Percentiles rank a stretch among this genome's conserved stretches.
Evolutionary conservation across 2,797 vertebrate species (phyloP).

Genomic region (Telmatherina bonti): DNA sequence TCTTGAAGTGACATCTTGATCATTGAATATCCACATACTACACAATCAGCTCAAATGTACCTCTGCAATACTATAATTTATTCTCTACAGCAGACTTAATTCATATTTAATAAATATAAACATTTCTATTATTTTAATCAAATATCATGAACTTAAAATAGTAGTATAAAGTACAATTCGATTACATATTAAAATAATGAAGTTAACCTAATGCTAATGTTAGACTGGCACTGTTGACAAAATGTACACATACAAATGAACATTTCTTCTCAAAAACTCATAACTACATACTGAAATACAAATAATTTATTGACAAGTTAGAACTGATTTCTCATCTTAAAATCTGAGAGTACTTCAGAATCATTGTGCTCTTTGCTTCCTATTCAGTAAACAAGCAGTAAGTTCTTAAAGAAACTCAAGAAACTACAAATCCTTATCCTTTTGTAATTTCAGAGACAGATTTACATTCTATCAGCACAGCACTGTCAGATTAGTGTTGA

Average conservation of each 20-base stretch:
- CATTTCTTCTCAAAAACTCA: slow-evolving; percentile 13
- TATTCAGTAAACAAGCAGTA: slow-evolving; percentile 22
- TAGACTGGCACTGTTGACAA: slow-evolving; percentile 9
- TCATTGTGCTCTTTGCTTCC: slow-evolving; percentile 24
- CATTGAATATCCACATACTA: slow-evolving; percentile 11
- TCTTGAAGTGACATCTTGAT: slow-evolving; percentile 37
- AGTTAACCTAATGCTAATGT: background rate
- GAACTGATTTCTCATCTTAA: slow-evolving; percentile 42
- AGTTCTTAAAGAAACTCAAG: background rate
- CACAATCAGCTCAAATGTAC: slow-evolving; percentile 28
- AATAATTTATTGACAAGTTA: slow-evolving; percentile 34
- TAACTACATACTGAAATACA: slow-evolving; percentile 17
- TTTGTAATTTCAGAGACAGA: background rate
- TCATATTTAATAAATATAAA: slow-evolving; percentile 22
- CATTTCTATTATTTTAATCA: slow-evolving; percentile 19
- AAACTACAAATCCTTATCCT: slow-evolving; percentile 7
- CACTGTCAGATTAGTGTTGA: slow-evolving; percentile 3
- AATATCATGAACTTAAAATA: slow-evolving; percentile 23
- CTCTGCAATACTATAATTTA: slow-evolving; percentile 32
- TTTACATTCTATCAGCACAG: slow-evolving; percentile 19
- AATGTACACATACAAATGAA: background rate
- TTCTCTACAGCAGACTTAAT: slow-evolving; percentile 23
- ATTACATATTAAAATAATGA: background rate
- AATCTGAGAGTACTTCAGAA: slow-evolving; percentile 7
- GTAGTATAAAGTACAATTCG: slow-evolving; percentile 54